Conservation (phyloP, 1,140 invertebrate species). For the Hylaeus anthracinus region DNA sequence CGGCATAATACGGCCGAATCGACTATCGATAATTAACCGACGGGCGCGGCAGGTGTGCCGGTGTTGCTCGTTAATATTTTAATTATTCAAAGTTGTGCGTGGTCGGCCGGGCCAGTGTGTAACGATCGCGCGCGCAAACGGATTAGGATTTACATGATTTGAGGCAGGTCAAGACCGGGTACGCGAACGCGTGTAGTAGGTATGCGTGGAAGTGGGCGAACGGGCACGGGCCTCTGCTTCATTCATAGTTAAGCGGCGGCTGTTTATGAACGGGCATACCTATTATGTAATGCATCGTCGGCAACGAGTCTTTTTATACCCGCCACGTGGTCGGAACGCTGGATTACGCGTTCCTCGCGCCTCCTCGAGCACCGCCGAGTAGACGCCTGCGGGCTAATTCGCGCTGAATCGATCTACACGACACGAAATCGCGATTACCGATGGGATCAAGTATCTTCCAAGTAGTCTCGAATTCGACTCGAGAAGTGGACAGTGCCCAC, state of each 20-base stretch:
- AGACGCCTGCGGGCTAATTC: constrained; percentile 13
- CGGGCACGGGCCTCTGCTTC: constrained; percentile 62
- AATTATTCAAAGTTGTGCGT: constrained; percentile 54
- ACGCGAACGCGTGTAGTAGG: constrained; percentile 30
- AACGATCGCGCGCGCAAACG: constrained; percentile 2
- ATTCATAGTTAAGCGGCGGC: constrained; percentile 71
- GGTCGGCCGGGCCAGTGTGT: neutral
- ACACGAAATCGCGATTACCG: neutral
- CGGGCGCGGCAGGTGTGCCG: constrained; percentile 40
- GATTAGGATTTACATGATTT: constrained; percentile 71
- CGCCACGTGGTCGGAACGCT: constrained; percentile 52
- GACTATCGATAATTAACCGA: constrained; percentile 60
- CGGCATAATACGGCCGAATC: constrained; percentile 56
- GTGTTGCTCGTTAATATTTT: constrained; percentile 62
- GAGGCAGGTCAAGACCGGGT: constrained; percentile 72
- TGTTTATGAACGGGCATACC: constrained; percentile 70
- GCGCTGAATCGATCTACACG: neutral
- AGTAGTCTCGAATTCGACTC: no score
- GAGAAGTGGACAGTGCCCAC: no score
- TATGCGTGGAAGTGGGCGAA: constrained; percentile 48
- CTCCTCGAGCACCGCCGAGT: constrained; percentile 30
- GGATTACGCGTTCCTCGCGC: constrained; percentile 39
- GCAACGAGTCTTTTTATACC: constrained; percentile 69
- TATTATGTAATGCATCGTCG: constrained; percentile 72
- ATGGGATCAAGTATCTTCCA: no score